Evolutionary conservation across 2,113 vertebrate species (phyloP).

Genomic region (Muntiacus reevesi): DNA sequence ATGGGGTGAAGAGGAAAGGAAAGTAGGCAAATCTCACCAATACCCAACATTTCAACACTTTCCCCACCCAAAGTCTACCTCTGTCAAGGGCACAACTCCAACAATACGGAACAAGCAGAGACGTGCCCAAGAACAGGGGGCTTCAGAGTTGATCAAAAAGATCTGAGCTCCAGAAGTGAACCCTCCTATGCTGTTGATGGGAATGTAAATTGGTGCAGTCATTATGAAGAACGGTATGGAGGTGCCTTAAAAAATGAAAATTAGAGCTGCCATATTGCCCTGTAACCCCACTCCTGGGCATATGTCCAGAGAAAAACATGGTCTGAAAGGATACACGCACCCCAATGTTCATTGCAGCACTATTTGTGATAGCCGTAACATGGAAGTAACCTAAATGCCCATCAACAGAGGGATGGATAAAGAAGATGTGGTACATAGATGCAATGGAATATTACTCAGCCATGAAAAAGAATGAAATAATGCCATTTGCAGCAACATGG

Average conservation of each 20-base stretch:
- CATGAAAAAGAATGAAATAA: neutral
- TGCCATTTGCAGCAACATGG: neutral
- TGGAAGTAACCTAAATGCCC: neutral
- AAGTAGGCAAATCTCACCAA: neutral
- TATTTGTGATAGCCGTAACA: neutral
- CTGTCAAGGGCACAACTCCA: neutral
- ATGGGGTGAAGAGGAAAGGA: neutral
- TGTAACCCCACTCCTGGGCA: neutral
- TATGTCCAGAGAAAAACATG: neutral
- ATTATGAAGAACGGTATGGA: neutral
- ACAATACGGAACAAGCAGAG: neutral
- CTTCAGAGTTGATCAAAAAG: neutral
- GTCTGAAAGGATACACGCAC: neutral
- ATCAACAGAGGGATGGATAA: neutral
- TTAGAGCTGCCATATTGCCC: neutral
- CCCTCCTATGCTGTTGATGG: neutral
- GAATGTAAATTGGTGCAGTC: neutral
- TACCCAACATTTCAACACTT: neutral
- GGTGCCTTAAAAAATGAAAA: neutral
- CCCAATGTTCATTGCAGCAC: neutral
- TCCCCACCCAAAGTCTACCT: neutral
- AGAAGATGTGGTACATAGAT: neutral
- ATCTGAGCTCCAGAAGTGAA: neutral
- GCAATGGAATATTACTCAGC: neutral
- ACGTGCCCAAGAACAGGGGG: neutral